Conservation (phyloP, 2,888 invertebrate genomes). For the Rhamphomyia laevipes region DNA sequence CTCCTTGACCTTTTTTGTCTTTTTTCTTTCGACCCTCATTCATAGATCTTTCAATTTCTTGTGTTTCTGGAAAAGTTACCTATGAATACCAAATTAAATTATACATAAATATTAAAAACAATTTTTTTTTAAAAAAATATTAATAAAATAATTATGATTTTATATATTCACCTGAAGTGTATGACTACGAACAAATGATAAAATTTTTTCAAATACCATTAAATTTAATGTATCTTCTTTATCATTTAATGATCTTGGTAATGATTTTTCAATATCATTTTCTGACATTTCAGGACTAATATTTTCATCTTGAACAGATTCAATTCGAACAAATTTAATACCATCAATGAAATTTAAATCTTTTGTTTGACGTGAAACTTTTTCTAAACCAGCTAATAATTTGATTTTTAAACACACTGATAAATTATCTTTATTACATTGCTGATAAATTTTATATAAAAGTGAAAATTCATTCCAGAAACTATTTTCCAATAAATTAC, state of each 20-base stretch:
- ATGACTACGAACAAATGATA: conserved; percentile 65
- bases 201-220: conserved; percentile 61
- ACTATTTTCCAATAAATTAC: background rate
- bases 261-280: conserved; percentile 54
- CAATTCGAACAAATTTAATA: conserved; percentile 60
- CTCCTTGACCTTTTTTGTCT: conserved; percentile 53
- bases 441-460: conserved; percentile 69
- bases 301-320: conserved; percentile 33
- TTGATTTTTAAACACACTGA: conserved; percentile 69
- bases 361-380: conserved; percentile 49
- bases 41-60: conserved; percentile 43
- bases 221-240: conserved; percentile 58
- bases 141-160: background rate
- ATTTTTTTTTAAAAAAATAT: background rate
- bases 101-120: no score
- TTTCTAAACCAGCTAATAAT: conserved; percentile 62
- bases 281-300: conserved; percentile 39
- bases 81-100: conserved; percentile 28
- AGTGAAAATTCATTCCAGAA: conserved; percentile 49
- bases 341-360: conserved; percentile 60
- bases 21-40: conserved; percentile 49
- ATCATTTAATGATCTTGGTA: conserved; percentile 63
- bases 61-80: conserved; percentile 63
- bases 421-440: conserved; percentile 58
- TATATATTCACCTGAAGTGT: conserved; percentile 53